These are phyloP conservation scores for Sylvietta virens DNA, from an alignment of 2,113 vertebrate species.

Conservation along the genomic window DNA sequence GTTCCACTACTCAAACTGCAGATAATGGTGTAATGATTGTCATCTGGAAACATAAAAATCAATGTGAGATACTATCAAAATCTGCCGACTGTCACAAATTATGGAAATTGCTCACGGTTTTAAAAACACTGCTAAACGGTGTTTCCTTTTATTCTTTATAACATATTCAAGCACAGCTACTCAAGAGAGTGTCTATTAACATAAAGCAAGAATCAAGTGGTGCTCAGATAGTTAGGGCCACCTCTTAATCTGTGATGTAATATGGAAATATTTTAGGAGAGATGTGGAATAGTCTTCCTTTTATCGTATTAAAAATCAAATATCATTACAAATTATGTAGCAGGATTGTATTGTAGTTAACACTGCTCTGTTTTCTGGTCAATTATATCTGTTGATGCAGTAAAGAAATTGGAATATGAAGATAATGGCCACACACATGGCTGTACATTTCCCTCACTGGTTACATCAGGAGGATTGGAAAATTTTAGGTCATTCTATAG, in stretches of 20 bases:
- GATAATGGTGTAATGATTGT: slow-evolving; percentile 81
- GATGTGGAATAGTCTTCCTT: not conserved
- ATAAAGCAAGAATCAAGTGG: slow-evolving; percentile 44
- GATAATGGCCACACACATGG: not conserved
- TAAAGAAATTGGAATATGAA: not conserved
- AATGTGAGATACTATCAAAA: slow-evolving; percentile 64
- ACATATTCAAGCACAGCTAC: slow-evolving; percentile 5
- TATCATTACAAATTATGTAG: not conserved
- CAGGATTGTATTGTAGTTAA: not conserved
- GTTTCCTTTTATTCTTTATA: slow-evolving; percentile 10
- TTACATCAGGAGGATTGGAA: not conserved
- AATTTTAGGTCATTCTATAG: not conserved
- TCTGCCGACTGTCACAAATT: slow-evolving; percentile 70
- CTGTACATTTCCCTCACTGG: not conserved
- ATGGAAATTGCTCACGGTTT: slow-evolving; percentile 68
- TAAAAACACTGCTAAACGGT: slow-evolving; percentile 45
- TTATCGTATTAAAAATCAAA: not conserved
- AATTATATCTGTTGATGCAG: not conserved
- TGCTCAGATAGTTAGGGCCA: slow-evolving; percentile 22
- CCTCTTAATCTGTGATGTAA: not conserved
- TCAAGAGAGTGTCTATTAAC: slow-evolving; percentile 22
- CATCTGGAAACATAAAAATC: slow-evolving; percentile 74
- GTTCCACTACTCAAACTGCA: slow-evolving; percentile 70
- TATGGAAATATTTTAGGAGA: slow-evolving; percentile 26
- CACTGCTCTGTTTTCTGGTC: not conserved